Evolutionary conservation across 2,797 vertebrate genomes (phyloP).

Genomic region (Tympanoctomys barrerae): DNA sequence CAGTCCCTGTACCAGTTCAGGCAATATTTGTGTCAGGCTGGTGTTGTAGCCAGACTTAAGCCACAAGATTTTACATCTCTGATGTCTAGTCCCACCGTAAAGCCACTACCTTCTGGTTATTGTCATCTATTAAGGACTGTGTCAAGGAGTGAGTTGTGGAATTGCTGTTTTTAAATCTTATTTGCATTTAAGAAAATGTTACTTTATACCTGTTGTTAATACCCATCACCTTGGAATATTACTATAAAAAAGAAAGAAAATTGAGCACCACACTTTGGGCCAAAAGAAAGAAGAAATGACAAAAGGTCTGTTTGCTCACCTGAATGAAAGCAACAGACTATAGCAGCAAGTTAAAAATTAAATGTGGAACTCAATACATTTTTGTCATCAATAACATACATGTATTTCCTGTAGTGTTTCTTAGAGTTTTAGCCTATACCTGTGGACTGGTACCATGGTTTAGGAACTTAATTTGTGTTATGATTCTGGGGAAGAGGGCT

Average conservation of each 20-base stretch:
- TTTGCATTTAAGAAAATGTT: background rate
- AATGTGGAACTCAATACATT: background rate
- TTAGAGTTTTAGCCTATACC: slow-evolving; percentile 1
- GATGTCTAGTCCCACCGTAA: accelerated
- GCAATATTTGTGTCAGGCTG: background rate
- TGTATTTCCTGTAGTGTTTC: background rate
- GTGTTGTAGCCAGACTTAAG: background rate
- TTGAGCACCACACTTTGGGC: background rate
- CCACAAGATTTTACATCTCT: background rate
- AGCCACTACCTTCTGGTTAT: background rate
- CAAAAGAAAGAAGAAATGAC: slow-evolving; percentile 11
- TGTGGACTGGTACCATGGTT: background rate
- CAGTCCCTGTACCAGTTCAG: background rate
- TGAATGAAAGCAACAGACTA: background rate
- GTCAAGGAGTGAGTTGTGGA: background rate
- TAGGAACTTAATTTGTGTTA: background rate
- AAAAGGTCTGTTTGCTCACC: background rate
- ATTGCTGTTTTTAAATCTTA: background rate
- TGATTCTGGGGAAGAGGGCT: background rate
- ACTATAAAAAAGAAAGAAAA: background rate
- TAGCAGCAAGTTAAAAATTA: background rate
- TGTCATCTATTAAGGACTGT: background rate
- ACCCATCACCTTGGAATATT: background rate
- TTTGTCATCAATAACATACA: slow-evolving; percentile 22
- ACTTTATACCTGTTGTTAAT: background rate